Base-by-base conservation (phyloP, 2,113 vertebrate species). In the Myodes glareolus region DNA sequence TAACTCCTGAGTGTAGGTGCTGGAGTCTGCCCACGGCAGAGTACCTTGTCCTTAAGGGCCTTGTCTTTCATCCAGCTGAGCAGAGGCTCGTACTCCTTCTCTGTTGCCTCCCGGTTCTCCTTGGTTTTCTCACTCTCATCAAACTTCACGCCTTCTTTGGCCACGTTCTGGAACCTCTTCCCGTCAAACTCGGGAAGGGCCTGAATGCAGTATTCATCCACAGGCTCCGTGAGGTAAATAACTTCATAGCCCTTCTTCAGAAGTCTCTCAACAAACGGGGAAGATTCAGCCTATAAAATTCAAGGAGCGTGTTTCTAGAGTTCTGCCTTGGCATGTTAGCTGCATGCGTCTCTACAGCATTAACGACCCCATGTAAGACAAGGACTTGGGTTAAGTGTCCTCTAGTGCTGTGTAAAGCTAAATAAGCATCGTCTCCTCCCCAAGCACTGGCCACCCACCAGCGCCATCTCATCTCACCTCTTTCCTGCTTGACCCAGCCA, bases 171-270 rank as follows among this genome's bases (percentile, higher is more conserved):
- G 98, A 99, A 99, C 72, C 99, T 99, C 97, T 99, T 99, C 67
- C 99, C 99, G 55, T 99, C 99, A 47, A 99, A 99, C 98, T 99
- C 99, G 0, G 99, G 99, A 84, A 99, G 98, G 31, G 99, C 99
- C 98, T 99, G 99, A 97, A 99, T 99, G 95, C 99, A 99, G 98
- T 99, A 99, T 91, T 99, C 99, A 25, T 99, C 99, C 75, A 99
- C 99, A 63, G 99, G 99, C 97, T 99, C 99, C 0, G 99, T 99
- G 98, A 99, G 98, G 95, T 99, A 99, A 84, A 99, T 98, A 42
- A 99, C 99, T 98, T 99, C 99, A n/a, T 99, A 99, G 87, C 99
- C 99, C 94, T 99, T 99, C 98, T 99, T 99, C 98, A 99, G 98
- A 91, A 99, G 99, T 19, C 98, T 98, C 97, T 99, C 99, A 50